These are phyloP conservation scores for Anneissia japonica DNA, from an alignment of 35 echinoderm and acorn worm genomes.

Conservation along the genomic window DNA sequence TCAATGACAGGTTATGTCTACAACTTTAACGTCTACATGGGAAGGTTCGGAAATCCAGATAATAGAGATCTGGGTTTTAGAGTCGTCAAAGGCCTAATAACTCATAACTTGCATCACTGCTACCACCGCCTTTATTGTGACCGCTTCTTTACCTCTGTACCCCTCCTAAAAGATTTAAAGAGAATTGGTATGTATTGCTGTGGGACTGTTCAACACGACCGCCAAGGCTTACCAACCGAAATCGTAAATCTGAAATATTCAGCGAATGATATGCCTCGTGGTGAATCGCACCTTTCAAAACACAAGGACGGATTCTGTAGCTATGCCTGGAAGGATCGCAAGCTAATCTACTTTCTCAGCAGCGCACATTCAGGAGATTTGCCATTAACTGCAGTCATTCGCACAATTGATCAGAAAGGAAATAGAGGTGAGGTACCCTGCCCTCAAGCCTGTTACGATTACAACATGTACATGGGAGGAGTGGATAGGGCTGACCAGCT, in stretches of 20 bases:
- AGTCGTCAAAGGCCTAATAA: no score
- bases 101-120: background rate
- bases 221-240: conserved; percentile 11
- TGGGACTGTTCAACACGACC: conserved; percentile 3
- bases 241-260: background rate
- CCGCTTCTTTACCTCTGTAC: conserved; percentile 25
- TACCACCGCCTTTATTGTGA: conserved; percentile 38
- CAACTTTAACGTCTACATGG: background rate
- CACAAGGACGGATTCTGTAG: no score
- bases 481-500: conserved; percentile 52
- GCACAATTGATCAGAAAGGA: background rate
- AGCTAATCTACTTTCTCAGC: no score
- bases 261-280: background rate
- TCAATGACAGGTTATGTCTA: conserved; percentile 20
- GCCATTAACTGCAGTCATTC: background rate
- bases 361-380: no score
- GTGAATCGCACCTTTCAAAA: no score
- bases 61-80: no score
- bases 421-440: background rate
- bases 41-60: no score
- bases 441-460: conserved; percentile 16
- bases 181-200: conserved; percentile 10
- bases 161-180: conserved; percentile 14
- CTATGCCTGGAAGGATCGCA: no score
- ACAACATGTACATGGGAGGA: conserved; percentile 42